A percentile compares a stretch with the other conserved stretches of the same genome.
Conservation (phyloP, 2,797 vertebrate genomes). For the Chlorospingus flavigularis region DNA sequence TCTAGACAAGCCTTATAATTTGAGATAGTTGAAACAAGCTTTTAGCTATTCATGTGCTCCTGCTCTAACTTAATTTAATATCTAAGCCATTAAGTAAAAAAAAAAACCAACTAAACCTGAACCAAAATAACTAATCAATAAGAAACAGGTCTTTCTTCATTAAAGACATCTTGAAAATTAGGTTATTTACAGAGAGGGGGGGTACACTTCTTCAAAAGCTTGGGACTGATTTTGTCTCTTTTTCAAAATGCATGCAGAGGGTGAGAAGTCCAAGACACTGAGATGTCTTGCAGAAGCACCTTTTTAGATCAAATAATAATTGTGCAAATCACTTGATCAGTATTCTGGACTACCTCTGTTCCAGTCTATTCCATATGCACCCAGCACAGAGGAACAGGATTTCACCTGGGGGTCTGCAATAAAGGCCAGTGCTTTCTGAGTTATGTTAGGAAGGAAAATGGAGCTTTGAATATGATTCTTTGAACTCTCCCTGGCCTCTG, state of each 20-base stretch:
- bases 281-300: neutral
- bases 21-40: neutral
- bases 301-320: neutral
- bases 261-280: neutral
- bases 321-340: neutral
- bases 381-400: neutral
- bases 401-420: neutral
- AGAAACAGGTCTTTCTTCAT: neutral
- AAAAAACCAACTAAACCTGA: neutral
- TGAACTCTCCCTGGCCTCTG: neutral
- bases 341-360: neutral
- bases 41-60: neutral
- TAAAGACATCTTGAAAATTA: neutral
- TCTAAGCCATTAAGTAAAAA: neutral
- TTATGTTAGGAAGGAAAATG: neutral
- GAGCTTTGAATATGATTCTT: neutral
- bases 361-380: neutral
- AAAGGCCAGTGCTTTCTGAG: neutral
- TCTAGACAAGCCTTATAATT: neutral
- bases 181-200: neutral
- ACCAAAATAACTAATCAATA: neutral
- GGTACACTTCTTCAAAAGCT: neutral
- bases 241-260: neutral
- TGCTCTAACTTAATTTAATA: conserved; percentile 1
- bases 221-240: neutral